Evolutionary conservation across 2,888 invertebrate genomes (phyloP).

Genomic region (Drosophila diplacantha): DNA sequence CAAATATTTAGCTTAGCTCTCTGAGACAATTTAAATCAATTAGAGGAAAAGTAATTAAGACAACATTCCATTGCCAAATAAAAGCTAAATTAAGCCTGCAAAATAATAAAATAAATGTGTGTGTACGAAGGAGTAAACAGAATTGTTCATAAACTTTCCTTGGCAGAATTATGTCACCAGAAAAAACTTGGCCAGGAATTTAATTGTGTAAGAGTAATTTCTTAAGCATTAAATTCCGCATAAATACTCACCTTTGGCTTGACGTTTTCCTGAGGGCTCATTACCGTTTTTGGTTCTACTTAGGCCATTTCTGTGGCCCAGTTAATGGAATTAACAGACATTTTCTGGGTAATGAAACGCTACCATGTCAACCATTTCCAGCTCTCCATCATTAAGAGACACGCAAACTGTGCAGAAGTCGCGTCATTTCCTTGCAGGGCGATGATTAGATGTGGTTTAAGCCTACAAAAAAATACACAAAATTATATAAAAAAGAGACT

Average conservation of each 20-base stretch:
- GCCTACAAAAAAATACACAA: background rate
- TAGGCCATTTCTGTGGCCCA: conserved; percentile 6
- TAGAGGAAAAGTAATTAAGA: conserved; percentile 5
- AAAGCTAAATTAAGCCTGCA: background rate
- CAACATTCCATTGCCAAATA: background rate
- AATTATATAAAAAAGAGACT: background rate
- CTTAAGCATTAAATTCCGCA: background rate
- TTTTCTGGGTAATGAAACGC: conserved; percentile 18
- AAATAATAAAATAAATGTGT: conserved; percentile 1
- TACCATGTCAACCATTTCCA: conserved; percentile 28
- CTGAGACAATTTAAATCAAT: conserved; percentile 8
- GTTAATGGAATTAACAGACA: conserved; percentile 32
- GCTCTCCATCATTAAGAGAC: conserved; percentile 47
- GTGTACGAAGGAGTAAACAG: background rate
- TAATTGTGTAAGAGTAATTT: background rate
- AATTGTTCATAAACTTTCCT: conserved; percentile 8
- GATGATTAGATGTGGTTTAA: conserved; percentile 19
- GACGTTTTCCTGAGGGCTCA: background rate
- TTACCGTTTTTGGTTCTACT: conserved; percentile 6
- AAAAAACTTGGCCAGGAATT: background rate
- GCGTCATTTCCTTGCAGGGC: conserved; percentile 43
- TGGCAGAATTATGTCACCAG: background rate
- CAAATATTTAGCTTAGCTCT: conserved; percentile 1
- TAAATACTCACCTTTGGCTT: background rate
- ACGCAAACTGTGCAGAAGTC: conserved; percentile 44